Evolutionary conservation across 2,797 vertebrate species (phyloP), one percentile per base, ranked within the genome.

Genomic region (Natrix natrix): DNA sequence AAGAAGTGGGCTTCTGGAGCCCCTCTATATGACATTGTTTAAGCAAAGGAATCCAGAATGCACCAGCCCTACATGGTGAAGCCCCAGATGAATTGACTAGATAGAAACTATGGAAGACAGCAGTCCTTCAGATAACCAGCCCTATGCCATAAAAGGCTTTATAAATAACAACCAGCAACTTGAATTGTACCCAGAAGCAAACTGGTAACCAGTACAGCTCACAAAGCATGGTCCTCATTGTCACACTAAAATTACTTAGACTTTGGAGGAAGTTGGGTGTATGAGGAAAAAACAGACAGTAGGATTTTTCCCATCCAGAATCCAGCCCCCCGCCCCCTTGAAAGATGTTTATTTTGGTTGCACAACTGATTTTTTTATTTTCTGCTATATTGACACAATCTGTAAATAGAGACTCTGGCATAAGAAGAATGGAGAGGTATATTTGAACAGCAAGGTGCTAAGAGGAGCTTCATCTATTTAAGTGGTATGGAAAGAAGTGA

Each of bases 391-490:
- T 55, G 83, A 89, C 87, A 93, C 61, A 86, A 54, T 60, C 60
- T 91, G 90, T 43, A 54, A 48, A 74, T 56, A 74, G 90, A 56
- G n/a, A 6, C 6, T 10, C 1, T 22, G 0, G 0, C n/a, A 1
- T 20, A 24, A 63, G 24, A 92, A 61, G 88, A 63, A 37, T 55
- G 17, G 59, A 78, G 91, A 90, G 61, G 48, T 59, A 43, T 60
- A 17, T 20, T 91, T 69, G 61, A 94, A 93, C 7, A 16, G 12
- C 90, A 92, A 94, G 90, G 86, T 37, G 57, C 89, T 74, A 90
- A 93, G 92, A 93, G 89, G 54, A 74, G 78, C 55, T 61, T 60
- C 74, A 95, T 32, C 63, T n/a, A 86, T 88, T 90, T 90, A 92
- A 92, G 26, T 7, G 0, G 28, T 0, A 14, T 90, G 91, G 89